Evolutionary conservation across 2,797 vertebrate species (phyloP).

Genomic region (Esox lucius): DNA sequence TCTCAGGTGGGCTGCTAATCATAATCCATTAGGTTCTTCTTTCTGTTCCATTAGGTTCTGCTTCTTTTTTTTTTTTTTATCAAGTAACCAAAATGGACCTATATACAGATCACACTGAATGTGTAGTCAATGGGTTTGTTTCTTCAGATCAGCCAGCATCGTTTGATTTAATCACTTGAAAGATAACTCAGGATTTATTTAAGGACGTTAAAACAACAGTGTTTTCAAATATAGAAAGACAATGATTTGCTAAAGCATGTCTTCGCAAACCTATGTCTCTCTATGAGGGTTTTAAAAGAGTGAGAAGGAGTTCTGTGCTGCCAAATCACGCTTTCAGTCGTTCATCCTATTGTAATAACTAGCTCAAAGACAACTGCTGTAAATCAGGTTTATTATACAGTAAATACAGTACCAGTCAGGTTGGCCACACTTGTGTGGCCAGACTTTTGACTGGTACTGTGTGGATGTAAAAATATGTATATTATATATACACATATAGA

Average conservation of each 20-base stretch:
- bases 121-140: constrained; percentile 56
- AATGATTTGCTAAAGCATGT: not conserved
- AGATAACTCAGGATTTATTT: not conserved
- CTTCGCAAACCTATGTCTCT: not conserved
- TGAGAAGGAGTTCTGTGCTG: not conserved
- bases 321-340: not conserved
- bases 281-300: not conserved
- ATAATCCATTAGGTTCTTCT: not conserved
- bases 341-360: no score
- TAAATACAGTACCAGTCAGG: no score
- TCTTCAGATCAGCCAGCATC: not conserved
- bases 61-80: no score
- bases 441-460: no score
- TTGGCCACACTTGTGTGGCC: no score
- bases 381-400: no score
- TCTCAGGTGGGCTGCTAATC: constrained; percentile 43
- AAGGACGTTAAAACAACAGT: not conserved
- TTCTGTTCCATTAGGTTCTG: no score
- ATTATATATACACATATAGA: no score
- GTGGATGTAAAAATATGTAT: no score
- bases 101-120: constrained; percentile 55
- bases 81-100: no score
- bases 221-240: not conserved
- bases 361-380: no score
- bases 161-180: not conserved